Evolutionary conservation across 2,113 vertebrate genomes (phyloP), one percentile per base, ranked within the genome.

Genomic region (Egretta garzetta): DNA sequence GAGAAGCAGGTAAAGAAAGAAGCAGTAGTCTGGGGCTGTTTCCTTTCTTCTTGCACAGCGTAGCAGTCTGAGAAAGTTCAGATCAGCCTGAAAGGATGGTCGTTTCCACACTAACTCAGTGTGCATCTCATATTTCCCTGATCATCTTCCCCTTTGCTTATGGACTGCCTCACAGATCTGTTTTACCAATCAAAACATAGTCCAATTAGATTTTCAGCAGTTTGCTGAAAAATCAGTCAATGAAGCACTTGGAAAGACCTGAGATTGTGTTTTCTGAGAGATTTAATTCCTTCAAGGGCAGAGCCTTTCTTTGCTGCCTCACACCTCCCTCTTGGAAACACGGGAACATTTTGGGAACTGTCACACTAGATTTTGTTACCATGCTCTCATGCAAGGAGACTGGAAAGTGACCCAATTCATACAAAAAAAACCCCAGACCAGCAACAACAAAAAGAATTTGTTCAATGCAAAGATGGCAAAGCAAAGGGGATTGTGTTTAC

Each of bases 211-310:
- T 66, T 94, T 93, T 83, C 72, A 68, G 62, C 87, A 84, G 23
- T 72, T 91, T 64, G 75, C 72, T 81, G 90, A 72, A 64, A 95
- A 87, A 28, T 81, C 17, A 1, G 55, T 70, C 60, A 86, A 23
- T 30, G 41, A 93, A 87, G 35, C 16, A 1, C n/a, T 70, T 86
- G 43, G 82, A 89, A 94, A 35, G 56, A 80, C 23, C 45, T 3
- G 68, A 90, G 62, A 76, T 3, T 79, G 12, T 71, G 39, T 90
- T 95, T 97, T 82, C 70, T 62, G 67, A 52, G 56, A 86, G 76
- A 91, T 85, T 89, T 82, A 77, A 93, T 83, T 92, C 70, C 66
- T 91, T 56, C 63, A 33, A 87, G 71, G 58, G 62, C 62, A 94
- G 37, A 66, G 50, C 19, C 50, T 81, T 80, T 75, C 77, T 72